Percentiles rank a stretch among this genome's conserved stretches.
Conservation (phyloP, 2,888 invertebrate genomes). For the Limnephilus lunatus region DNA sequence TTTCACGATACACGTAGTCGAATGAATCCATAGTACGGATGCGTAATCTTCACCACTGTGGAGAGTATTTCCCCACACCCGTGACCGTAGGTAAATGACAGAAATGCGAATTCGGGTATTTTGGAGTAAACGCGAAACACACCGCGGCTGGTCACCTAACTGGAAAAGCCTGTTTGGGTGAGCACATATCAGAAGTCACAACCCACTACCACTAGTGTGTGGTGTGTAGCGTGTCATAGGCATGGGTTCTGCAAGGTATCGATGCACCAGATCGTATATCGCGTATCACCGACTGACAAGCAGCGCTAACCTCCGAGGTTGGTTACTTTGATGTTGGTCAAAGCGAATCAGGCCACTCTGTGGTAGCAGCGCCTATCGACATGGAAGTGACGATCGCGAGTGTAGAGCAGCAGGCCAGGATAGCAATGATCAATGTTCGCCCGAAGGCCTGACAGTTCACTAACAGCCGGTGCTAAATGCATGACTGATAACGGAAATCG, state of each 20-base stretch:
- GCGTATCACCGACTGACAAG: neutral
- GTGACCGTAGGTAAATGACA: too few species aligned
- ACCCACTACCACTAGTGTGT: neutral
- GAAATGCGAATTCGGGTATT: neutral
- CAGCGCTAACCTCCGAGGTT: too few species aligned
- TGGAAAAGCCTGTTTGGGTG: neutral
- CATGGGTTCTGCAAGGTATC: neutral
- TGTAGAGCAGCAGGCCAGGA: neutral
- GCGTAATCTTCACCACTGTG: neutral
- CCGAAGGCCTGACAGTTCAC: constrained; percentile 13
- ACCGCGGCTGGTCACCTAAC: neutral
- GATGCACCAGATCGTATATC: neutral
- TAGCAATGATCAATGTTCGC: neutral
- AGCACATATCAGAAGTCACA: neutral
- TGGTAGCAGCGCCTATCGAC: neutral
- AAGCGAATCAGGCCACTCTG: neutral
- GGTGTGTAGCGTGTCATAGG: neutral
- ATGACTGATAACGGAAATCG: constrained; percentile 33
- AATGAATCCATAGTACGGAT: constrained; percentile 5
- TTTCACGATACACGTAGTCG: neutral
- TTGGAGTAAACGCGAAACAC: neutral
- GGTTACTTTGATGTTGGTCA: neutral
- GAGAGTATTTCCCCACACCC: too few species aligned
- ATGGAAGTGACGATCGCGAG: neutral
- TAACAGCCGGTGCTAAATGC: constrained; percentile 32